Conservation (phyloP, 2,888 invertebrate genomes). For the Coleophora deauratella region DNA sequence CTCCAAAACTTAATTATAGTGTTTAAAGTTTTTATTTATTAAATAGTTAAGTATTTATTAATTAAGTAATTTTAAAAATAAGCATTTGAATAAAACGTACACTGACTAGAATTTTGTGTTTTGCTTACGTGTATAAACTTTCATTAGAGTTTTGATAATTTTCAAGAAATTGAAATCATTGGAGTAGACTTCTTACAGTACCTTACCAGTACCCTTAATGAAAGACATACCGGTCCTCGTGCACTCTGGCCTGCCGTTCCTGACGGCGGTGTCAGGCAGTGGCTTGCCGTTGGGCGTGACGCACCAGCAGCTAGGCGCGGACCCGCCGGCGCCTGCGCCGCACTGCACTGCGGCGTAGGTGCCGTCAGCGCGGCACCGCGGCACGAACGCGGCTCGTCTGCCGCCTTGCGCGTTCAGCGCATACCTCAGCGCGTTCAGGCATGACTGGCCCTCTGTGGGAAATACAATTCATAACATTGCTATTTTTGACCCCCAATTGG, state of each 20-base stretch:
- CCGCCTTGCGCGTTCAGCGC: constrained; percentile 52
- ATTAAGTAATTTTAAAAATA: too few relatives aligned
- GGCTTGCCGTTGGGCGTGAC: constrained; percentile 89
- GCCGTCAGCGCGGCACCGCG: constrained; percentile 88
- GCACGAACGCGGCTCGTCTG: constrained; percentile 76
- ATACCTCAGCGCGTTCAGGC: constrained; percentile 58
- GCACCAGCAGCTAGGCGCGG: constrained; percentile 91
- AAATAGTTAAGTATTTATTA: too few relatives aligned
- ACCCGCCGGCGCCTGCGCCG: constrained; percentile 81
- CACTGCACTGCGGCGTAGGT: constrained; percentile 91
- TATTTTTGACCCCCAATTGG: too few relatives aligned
- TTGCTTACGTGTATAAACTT: too few relatives aligned
- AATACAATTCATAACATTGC: background rate
- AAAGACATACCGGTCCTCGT: constrained; percentile 45
- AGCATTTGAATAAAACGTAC: too few relatives aligned
- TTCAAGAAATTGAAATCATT: too few relatives aligned
- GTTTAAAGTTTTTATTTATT: too few relatives aligned
- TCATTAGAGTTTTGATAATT: too few relatives aligned
- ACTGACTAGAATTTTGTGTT: too few relatives aligned
- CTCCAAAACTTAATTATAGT: too few relatives aligned
- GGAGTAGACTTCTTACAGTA: too few relatives aligned
- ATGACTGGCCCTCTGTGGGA: constrained; percentile 53
- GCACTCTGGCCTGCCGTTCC: constrained; percentile 81
- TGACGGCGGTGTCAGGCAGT: constrained; percentile 84
- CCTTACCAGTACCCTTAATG: too few relatives aligned